phyloP scores from a whole-genome alignment of 2,797 vertebrate species.

The Poecile montanus region DNA sequence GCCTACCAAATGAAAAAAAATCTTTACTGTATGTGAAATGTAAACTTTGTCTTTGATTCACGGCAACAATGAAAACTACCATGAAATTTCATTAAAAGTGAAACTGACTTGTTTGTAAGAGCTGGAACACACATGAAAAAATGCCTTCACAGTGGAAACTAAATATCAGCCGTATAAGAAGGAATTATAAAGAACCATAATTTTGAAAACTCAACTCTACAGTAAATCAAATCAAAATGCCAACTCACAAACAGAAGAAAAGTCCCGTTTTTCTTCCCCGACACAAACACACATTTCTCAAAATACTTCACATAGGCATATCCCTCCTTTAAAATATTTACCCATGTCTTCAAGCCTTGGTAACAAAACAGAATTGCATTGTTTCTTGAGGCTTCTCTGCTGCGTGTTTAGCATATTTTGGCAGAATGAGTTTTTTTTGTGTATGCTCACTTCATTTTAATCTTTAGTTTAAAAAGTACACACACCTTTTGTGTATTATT shows the following conservation, averaged over 20 bases:
- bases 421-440: neutral
- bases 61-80: slow-evolving; percentile 3
- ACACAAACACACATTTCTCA: neutral
- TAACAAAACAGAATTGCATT: neutral
- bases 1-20: slow-evolving; percentile 20
- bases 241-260: neutral
- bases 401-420: neutral
- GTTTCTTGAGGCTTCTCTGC: neutral
- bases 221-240: neutral
- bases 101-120: slow-evolving; percentile 28
- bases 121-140: neutral
- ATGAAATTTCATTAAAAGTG: slow-evolving; percentile 55
- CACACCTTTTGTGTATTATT: neutral
- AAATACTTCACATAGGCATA: neutral
- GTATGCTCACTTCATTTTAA: neutral
- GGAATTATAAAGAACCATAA: neutral
- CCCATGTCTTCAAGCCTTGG: neutral
- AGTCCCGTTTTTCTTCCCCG: neutral
- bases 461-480: neutral
- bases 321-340: neutral
- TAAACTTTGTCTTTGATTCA: slow-evolving; percentile 60
- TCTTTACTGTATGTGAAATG: slow-evolving; percentile 17
- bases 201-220: neutral
- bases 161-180: neutral
- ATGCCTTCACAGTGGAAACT: neutral